phyloP scores from a whole-genome alignment of 2,113 vertebrate genomes.

The Chionis minor region DNA sequence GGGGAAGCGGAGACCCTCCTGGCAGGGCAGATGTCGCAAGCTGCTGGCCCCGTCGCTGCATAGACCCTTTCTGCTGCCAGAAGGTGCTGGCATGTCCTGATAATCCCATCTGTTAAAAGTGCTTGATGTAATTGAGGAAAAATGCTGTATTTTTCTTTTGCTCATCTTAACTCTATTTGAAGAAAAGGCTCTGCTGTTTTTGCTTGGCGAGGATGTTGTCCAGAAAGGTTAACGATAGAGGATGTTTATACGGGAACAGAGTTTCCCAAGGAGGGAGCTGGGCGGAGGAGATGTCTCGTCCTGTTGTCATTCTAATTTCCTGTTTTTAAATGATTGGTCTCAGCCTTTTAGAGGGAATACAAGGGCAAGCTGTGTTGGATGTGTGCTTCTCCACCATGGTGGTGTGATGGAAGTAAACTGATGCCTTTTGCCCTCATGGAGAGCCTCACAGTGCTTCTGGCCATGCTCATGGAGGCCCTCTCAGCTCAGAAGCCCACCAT shows the following conservation, averaged over 20 bases:
- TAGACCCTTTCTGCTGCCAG: not conserved
- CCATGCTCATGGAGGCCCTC: not conserved
- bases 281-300: not conserved
- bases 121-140: not conserved
- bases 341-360: not conserved
- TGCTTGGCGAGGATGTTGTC: not conserved
- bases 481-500: not conserved
- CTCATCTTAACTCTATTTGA: not conserved
- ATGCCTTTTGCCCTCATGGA: not conserved
- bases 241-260: not conserved
- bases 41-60: not conserved
- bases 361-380: not conserved
- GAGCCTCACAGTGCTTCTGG: not conserved
- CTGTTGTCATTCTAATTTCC: not conserved
- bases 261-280: not conserved
- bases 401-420: not conserved
- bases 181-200: not conserved
- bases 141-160: slow-evolving; percentile 8
- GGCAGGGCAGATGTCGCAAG: not conserved
- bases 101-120: not conserved
- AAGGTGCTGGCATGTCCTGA: not conserved
- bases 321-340: not conserved
- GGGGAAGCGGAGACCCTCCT: not conserved
- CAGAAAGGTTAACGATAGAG: not conserved
- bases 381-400: not conserved